Evolutionary conservation across 2,797 vertebrate species (phyloP).

Genomic region (Megalops cyprinoides): DNA sequence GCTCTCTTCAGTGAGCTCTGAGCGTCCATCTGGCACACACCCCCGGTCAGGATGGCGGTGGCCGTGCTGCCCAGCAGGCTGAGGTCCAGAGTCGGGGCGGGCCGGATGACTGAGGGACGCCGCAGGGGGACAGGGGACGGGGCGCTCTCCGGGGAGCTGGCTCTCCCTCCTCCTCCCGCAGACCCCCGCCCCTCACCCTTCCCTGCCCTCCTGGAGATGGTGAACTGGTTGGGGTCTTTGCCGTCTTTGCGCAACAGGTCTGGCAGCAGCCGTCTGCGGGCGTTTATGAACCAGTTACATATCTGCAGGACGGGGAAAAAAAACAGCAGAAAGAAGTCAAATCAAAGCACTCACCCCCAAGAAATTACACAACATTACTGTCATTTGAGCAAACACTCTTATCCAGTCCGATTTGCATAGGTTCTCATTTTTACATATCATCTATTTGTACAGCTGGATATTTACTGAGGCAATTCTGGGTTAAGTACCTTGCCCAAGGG

Average conservation of each 20-base stretch:
- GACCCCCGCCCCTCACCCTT: conserved; percentile 68
- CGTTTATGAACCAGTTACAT: conserved; percentile 99
- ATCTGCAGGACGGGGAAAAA: conserved; percentile 72
- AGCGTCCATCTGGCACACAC: conserved; percentile 73
- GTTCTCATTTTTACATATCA: too few relatives aligned
- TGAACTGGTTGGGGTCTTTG: conserved; percentile 93
- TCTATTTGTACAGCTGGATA: too few relatives aligned
- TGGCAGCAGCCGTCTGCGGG: conserved; percentile 88
- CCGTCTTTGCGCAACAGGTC: conserved; percentile 93
- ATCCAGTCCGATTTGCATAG: too few relatives aligned
- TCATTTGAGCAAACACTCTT: too few relatives aligned
- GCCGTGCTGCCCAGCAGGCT: conserved; percentile 82
- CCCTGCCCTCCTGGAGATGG: conserved; percentile 88
- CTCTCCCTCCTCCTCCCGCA: conserved; percentile 43
- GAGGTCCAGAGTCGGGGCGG: conserved; percentile 80
- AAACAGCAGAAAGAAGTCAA: not conserved
- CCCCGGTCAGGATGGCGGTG: conserved; percentile 75
- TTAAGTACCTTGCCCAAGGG: too few relatives aligned
- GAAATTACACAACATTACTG: too few relatives aligned
- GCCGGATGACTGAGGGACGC: conserved; percentile 69
- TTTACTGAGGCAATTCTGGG: too few relatives aligned
- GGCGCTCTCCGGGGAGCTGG: conserved; percentile 62
- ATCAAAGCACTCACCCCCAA: not conserved
- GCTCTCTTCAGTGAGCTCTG: conserved; percentile 68
- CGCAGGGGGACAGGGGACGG: conserved; percentile 42